A percentile compares a stretch with the other conserved stretches of the same genome.
phyloP scores from a whole-genome alignment of 2,113 vertebrate species.

The Cyprinodon tularosa region DNA sequence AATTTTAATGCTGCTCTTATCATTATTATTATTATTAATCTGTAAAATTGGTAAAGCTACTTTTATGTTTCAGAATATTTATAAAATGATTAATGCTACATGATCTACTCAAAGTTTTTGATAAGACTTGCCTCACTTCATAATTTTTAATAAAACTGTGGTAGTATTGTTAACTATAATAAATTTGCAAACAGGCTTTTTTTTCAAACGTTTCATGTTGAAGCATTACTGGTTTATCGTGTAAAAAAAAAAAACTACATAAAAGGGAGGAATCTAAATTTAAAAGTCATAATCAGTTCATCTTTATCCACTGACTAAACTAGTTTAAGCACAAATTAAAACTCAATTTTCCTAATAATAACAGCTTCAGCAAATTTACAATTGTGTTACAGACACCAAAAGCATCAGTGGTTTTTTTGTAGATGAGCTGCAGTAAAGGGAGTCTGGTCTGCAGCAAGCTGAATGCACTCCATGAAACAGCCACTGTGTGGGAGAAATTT shows the following conservation, averaged over 20 bases:
- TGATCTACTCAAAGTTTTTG: neutral
- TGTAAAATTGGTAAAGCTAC: neutral
- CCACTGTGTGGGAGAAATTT: conserved; percentile 52
- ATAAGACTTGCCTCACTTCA: no score
- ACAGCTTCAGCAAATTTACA: conserved; percentile 4
- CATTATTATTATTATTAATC: neutral
- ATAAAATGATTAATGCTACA: neutral
- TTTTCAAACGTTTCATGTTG: conserved; percentile 1
- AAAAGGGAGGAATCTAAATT: conserved; percentile 1
- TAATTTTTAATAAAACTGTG: neutral
- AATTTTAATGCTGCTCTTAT: neutral
- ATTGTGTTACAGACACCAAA: conserved; percentile 40
- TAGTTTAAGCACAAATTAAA: conserved; percentile 9
- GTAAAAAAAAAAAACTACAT: conserved; percentile 7
- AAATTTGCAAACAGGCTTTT: neutral
- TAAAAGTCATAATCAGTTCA: neutral
- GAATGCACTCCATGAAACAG: conserved; percentile 55
- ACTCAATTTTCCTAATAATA: conserved; percentile 19
- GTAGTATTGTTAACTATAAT: neutral
- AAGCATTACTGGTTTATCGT: conserved; percentile 34
- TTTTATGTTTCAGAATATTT: neutral
- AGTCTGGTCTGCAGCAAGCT: conserved; percentile 40
- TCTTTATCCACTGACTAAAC: conserved; percentile 5
- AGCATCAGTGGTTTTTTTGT: conserved; percentile 43
- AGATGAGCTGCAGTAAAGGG: conserved; percentile 51